Base-by-base conservation (phyloP, 2,113 vertebrate genomes). In the Neomonachus schauinslandi region DNA sequence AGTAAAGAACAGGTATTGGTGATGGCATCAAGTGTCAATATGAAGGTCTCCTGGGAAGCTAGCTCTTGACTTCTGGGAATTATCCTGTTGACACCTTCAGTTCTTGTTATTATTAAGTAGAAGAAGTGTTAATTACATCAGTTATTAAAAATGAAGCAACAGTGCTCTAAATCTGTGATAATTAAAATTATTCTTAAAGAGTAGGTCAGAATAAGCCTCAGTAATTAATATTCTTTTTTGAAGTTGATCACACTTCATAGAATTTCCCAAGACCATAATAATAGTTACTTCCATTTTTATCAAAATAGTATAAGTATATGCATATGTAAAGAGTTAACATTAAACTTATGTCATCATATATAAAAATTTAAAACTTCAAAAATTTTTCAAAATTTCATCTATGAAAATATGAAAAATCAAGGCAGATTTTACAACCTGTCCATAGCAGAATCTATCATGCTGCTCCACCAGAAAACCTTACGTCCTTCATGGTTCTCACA, bases 71-170 rank as follows among this genome's bases (percentile, higher is more conserved):
- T 42, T 7, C 26, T 88, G 90, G 69, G 69, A 96, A 96, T 77
- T 55, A 84, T 9, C 69, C 84, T 82, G 57, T 36, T 97, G 94
- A 84, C 46, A 90, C 10, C 63, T 71, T 42, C 89, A 88, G 33
- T 85, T 80, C 74, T 94, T 76, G 14, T 71, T 92, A 67, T 63
- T 69, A 71, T 76, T 89, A 84, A 87, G 13, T 61, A 19, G 63
- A 63, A 86, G 76, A 49, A 95, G 53, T 55, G 19, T 24, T 77
- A 72, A 96, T 89, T 96, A 63, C 53, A 88, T 31, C 53, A 36
- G 24, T 89, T 92, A 94, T 91, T 97, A 57, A 97, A 95, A 96
- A 89, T 86, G 59, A 88, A 90, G 51, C 49, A 92, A 86, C 5
- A 24, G 28, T 71, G 42, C 8, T 22, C 79, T 81, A 88, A 77